A percentile compares a stretch with the other conserved stretches of the same genome.
Evolutionary conservation across 2,113 vertebrate genomes (phyloP).

Genomic region (Mobula hypostoma): DNA sequence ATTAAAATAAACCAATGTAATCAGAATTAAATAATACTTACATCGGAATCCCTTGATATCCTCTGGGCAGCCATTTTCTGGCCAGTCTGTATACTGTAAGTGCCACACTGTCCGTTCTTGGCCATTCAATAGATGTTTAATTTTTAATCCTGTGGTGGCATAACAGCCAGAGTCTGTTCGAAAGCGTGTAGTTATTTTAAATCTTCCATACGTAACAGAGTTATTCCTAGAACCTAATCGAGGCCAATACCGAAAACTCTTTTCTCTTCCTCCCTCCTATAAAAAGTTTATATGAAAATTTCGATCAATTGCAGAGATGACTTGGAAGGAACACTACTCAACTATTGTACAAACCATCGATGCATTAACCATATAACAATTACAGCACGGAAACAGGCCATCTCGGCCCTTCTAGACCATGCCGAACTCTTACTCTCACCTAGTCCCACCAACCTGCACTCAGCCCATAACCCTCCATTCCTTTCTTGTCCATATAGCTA

Average conservation of each 20-base stretch:
- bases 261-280: slow-evolving; percentile 87
- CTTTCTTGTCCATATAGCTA: too few species aligned
- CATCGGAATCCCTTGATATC: slow-evolving; percentile 91
- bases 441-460: too few species aligned
- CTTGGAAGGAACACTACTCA: neutral
- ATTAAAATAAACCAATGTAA: neutral
- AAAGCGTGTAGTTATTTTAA: slow-evolving; percentile 93
- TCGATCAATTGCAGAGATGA: neutral
- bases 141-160: slow-evolving; percentile 89
- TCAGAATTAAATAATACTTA: slow-evolving; percentile 55
- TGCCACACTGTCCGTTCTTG: slow-evolving; percentile 97
- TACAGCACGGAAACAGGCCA: neutral
- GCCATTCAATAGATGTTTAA: slow-evolving; percentile 86
- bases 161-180: slow-evolving; percentile 96
- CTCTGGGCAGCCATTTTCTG: slow-evolving; percentile 88
- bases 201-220: slow-evolving; percentile 85
- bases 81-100: slow-evolving; percentile 96
- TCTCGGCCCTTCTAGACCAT: neutral
- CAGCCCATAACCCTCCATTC: too few species aligned
- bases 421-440: too few species aligned
- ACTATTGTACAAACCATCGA: neutral
- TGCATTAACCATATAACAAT: neutral
- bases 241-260: slow-evolving; percentile 95
- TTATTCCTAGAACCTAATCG: slow-evolving; percentile 90
- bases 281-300: slow-evolving; percentile 19